Percentiles rank a stretch among this genome's conserved stretches.
These are phyloP conservation scores for Neosilurus hyrtlii DNA, from an alignment of 2,797 vertebrate genomes.

Conservation along the genomic window DNA sequence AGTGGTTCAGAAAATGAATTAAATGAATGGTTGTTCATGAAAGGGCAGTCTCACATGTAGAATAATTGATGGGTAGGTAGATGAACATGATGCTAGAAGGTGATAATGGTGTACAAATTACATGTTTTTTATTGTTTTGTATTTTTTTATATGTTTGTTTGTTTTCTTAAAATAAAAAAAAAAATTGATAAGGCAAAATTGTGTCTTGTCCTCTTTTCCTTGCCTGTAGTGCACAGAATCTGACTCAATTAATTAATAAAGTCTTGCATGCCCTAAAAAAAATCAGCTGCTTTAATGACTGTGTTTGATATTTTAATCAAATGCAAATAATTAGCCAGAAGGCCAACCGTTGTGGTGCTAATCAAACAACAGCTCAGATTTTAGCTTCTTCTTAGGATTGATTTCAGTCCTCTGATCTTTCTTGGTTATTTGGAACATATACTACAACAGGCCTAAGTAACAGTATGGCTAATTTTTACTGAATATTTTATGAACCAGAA, in stretches of 20 bases:
- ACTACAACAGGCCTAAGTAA: constrained; percentile 2
- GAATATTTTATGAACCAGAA: constrained; percentile 30
- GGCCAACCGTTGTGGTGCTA: constrained; percentile 19
- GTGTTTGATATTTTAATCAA: constrained; percentile 41
- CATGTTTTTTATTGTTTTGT: too few species aligned
- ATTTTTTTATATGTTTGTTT: too few species aligned
- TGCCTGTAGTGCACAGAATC: constrained; percentile 24
- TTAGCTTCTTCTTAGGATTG: neutral
- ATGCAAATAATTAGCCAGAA: constrained; percentile 17
- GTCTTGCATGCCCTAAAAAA: constrained; percentile 6
- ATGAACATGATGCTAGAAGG: constrained; percentile 19
- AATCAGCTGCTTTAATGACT: constrained; percentile 22
- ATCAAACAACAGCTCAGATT: neutral
- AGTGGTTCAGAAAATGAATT: too few species aligned
- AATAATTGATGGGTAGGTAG: constrained; percentile 20
- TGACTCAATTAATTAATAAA: constrained; percentile 47
- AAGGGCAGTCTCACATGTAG: neutral
- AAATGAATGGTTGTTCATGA: too few species aligned
- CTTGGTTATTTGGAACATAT: constrained; percentile 27
- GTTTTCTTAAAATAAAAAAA: too few species aligned
- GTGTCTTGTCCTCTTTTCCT: neutral
- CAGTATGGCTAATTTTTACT: neutral
- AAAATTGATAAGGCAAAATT: neutral
- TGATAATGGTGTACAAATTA: constrained; percentile 14
- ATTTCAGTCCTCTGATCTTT: neutral